Base-by-base conservation (phyloP, 1,140 invertebrate genomes). In the Lineus longissimus region DNA sequence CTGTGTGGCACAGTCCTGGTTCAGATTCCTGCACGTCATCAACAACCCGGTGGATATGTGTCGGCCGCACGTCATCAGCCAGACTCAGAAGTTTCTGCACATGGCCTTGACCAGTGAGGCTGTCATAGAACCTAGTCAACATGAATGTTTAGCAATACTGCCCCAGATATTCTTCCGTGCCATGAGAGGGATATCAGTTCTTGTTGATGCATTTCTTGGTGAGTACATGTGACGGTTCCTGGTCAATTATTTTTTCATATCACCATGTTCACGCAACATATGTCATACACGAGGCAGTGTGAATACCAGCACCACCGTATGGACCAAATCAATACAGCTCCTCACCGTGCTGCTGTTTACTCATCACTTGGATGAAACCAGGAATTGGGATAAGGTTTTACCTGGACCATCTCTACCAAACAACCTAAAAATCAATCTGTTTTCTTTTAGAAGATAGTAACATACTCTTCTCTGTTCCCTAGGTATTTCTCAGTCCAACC, bases 151-250 rank as follows among this genome's bases (percentile, higher is more conserved):
- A n/a, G 86, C 58, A n/a, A 74, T 73, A 55, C 83, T 97, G 68
- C 94, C 95, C 1, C 84, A 88, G 51, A 97, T 97, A 70, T 98
- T 97, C 84, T 85, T 92, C 43, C 92, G 92, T 82, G 93, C 95
- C 11, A 95, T 98, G 84, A 91, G 90, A 82, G 94, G 94, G 7
- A 87, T 97, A 64, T 91, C 95, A 7, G 89, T 89, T 41, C 89
- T 96, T 76, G 93, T 97, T 13, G 95, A 98, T 84, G 93, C 94
- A 22, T 97, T 97, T 84, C 81, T 98, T 68, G 95, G 94, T 95
- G 87, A 85, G 71, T 63, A 36, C 4, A 36, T 7, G 33, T 36
- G 33, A 36, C 15, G 33, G 4, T 36, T 36, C 25, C 15, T 19
- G 11, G 56, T 25, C 2, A 36, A 36, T 11, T 6, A 15, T 30